These are phyloP conservation scores for Petrocephalus microphthalmus DNA, from an alignment of 2,113 vertebrate species.

Conservation along the genomic window DNA sequence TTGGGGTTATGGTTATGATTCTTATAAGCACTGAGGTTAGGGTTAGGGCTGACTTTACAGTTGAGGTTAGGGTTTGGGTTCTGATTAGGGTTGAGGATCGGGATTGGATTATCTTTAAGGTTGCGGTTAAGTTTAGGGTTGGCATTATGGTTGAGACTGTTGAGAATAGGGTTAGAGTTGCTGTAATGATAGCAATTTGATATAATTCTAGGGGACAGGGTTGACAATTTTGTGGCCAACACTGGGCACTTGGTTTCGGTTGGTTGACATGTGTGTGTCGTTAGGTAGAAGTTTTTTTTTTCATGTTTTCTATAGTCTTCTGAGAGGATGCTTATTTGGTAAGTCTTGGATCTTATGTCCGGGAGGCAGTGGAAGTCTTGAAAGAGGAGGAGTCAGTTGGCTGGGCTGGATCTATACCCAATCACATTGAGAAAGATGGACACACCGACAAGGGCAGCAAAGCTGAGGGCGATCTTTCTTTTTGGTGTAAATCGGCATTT, in stretches of 20 bases:
- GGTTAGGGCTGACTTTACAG: too few species aligned
- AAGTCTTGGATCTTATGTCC: background rate
- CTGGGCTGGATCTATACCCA: background rate
- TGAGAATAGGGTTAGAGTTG: background rate
- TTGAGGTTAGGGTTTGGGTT: too few species aligned
- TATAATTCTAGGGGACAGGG: background rate
- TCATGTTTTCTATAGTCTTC: background rate
- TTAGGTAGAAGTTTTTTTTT: background rate
- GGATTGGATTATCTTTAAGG: background rate
- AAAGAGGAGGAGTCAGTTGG: background rate
- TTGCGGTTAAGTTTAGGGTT: background rate
- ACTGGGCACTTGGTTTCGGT: background rate
- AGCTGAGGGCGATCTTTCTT: background rate
- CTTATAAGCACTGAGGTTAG: too few species aligned
- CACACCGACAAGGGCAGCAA: background rate
- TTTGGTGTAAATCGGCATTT: background rate
- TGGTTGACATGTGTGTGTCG: background rate
- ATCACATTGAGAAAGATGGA: background rate
- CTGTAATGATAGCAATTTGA: background rate
- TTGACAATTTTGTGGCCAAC: background rate
- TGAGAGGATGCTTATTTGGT: background rate
- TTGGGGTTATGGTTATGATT: too few species aligned
- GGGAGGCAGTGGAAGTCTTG: background rate
- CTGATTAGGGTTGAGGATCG: too few species aligned
- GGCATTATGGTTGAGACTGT: background rate